These are phyloP conservation scores for Potamarius usumacintae DNA, from an alignment of 2,113 vertebrate genomes.

Conservation along the genomic window DNA sequence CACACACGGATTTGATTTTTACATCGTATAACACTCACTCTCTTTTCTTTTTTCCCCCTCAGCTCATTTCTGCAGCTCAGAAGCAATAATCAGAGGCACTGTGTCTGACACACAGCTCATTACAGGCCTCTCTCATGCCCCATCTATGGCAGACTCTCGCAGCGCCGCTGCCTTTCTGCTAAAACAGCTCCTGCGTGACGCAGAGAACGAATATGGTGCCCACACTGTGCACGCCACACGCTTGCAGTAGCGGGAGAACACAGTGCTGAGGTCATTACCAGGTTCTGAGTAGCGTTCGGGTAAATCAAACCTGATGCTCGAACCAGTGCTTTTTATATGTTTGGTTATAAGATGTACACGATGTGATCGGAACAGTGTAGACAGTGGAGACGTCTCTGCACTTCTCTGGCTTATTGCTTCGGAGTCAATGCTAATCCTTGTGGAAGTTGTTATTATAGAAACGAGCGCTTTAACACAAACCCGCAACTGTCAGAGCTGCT, in stretches of 20 bases:
- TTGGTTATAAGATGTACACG: too few relatives aligned
- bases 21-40: slow-evolving; percentile 32
- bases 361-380: not conserved
- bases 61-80: slow-evolving; percentile 69
- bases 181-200: slow-evolving; percentile 10
- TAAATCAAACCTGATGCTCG: not conserved
- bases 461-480: not conserved
- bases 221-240: not conserved
- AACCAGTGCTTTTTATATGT: too few relatives aligned
- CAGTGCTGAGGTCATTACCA: not conserved
- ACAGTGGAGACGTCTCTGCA: not conserved
- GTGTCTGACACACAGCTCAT: slow-evolving; percentile 51
- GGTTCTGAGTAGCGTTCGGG: not conserved
- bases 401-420: not conserved
- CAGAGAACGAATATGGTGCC: not conserved
- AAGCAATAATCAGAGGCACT: slow-evolving; percentile 77
- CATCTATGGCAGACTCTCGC: slow-evolving; percentile 36
- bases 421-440: not conserved
- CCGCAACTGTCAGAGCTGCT: not conserved
- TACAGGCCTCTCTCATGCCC: slow-evolving; percentile 46
- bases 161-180: slow-evolving; percentile 36
- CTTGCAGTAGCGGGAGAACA: not conserved
- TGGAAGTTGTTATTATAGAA: not conserved
- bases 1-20: not conserved
- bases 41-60: slow-evolving; percentile 46